Conservation (phyloP, 2,797 vertebrate genomes). For the Malacoctenus gilli region DNA sequence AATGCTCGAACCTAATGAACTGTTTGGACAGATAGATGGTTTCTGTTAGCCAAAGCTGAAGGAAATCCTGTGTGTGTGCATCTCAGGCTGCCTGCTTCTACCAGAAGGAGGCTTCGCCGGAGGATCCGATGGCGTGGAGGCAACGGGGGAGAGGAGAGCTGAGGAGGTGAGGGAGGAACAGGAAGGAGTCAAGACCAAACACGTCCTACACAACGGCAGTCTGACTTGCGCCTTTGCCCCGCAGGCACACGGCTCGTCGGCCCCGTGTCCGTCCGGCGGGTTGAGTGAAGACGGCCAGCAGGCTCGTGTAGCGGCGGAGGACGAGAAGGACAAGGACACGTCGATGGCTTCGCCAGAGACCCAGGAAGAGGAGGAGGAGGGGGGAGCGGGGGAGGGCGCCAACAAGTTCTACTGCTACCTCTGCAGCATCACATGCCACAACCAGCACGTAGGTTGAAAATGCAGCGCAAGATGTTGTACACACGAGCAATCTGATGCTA, state of each 20-base stretch:
- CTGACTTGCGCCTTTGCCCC: conserved; percentile 12
- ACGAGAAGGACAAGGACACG: conserved; percentile 60
- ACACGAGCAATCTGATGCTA: too few species aligned
- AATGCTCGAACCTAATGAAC: background rate
- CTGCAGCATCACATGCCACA: conserved; percentile 92
- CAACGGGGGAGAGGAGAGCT: conserved; percentile 57
- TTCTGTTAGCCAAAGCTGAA: background rate
- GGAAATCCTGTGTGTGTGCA: conserved; percentile 1
- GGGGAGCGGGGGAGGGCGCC: conserved; percentile 54
- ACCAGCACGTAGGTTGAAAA: conserved; percentile 86
- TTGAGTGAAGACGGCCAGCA: conserved; percentile 83
- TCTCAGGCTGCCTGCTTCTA: conserved; percentile 50
- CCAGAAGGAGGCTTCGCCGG: conserved; percentile 54
- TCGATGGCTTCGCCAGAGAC: conserved; percentile 42
- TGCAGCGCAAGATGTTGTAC: too few species aligned
- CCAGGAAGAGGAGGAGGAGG: conserved; percentile 72
- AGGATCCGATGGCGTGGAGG: conserved; percentile 49
- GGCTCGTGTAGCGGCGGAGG: conserved; percentile 72
- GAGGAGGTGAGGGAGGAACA: conserved; percentile 59
- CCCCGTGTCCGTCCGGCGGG: conserved; percentile 82
- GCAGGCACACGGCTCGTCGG: conserved; percentile 77
- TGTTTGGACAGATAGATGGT: background rate
- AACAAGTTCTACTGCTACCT: conserved; percentile 96
- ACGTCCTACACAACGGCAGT: too few species aligned
- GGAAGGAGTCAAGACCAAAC: too few species aligned